Evolutionary conservation across 2,888 invertebrate species (phyloP), one percentile per base, ranked within the genome.

Genomic region (Strigamia maritima): DNA sequence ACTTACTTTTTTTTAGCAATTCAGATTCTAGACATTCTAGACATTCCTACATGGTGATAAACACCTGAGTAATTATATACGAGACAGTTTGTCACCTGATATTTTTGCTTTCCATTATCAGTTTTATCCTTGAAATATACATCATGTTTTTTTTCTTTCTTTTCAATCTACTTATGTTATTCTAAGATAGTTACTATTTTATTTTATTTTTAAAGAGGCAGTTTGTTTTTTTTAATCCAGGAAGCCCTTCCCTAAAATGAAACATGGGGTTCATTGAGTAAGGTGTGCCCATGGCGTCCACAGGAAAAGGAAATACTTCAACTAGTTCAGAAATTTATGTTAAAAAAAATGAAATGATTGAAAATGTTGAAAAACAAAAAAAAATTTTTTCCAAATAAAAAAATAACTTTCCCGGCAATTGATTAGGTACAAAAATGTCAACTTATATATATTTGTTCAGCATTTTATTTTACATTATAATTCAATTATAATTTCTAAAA

Each of bases 261-360:
- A 65, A 65, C 65, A 65, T 65, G 65, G 65, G 65, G 65, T 65
- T 65, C 65, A 65, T 65, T 12, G 65, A 65, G 65, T 65, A 65
- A 65, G 65, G 65, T 65, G 65, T 65, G 65, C 14, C 65, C 65
- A 26, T 65, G 65, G 65, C 24, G 65, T 65, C 28, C 28, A 28
- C 65, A 65, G 65, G 65, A 65, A 65, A 65, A 24, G 65, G 65
- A 65, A 65, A 65, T 65, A 65, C 65, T 65, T 65, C 26, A 16
- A 65, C 28, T 65, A 28, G 65, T 65, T 65, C 65, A 65, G 65
- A 65, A 26, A 65, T 16, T 65, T 26, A 49, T 3, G 19, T 2
- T 3, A 1, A n/a, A 49, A 49, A 49, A 49, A 49, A 49, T 16
- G 16, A n/a, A 49, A 49, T 49, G 49, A 7, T 49, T 49, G 49